Conservation (phyloP, 37 sponge, comb jelly and placozoan species). For the Axinella damicornis region DNA sequence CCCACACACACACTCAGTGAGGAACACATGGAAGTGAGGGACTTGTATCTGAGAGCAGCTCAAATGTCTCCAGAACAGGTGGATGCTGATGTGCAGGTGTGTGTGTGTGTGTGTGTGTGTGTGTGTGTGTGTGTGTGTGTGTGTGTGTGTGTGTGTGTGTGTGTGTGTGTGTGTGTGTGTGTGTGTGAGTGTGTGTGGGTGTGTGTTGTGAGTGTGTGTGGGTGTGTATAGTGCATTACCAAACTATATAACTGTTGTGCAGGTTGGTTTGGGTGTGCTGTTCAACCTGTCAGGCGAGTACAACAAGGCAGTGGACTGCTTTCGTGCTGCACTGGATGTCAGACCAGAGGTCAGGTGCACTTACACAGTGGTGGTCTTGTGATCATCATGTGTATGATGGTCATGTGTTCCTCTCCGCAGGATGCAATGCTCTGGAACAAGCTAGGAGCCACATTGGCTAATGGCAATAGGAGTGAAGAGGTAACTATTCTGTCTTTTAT, state of each 20-base stretch:
- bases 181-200: constrained; percentile 1
- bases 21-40: constrained; percentile 43
- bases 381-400: constrained; percentile 7
- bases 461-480: constrained; percentile 81
- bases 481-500: no score
- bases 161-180: no score
- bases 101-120: no score
- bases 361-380: background rate
- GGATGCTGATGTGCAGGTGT: constrained; percentile 82
- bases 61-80: constrained; percentile 63
- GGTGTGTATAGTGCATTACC: no score
- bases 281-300: constrained; percentile 88
- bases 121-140: no score
- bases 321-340: constrained; percentile 73
- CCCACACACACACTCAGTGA: background rate
- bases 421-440: constrained; percentile 97
- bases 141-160: no score
- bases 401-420: background rate
- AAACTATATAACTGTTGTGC: background rate
- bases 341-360: constrained; percentile 57
- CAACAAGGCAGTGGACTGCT: constrained; percentile 92
- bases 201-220: no score
- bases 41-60: constrained; percentile 78
- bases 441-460: constrained; percentile 96
- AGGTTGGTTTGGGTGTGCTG: constrained; percentile 85